Evolutionary conservation across 1,140 invertebrate species (phyloP).

Genomic region (Leptinotarsa undecemlineata): DNA sequence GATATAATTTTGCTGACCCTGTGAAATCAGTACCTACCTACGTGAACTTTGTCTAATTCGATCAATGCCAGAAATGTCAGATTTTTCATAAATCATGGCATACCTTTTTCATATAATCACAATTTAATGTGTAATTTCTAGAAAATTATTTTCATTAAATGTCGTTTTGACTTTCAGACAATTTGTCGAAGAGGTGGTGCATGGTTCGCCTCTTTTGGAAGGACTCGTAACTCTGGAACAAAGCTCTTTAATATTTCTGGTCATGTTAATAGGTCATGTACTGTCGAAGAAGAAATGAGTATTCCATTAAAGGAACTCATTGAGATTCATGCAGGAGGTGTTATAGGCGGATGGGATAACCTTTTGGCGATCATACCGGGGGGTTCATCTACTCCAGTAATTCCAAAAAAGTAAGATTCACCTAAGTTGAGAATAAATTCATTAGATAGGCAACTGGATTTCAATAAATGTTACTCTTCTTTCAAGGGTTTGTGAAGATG

Average conservation of each 20-base stretch:
- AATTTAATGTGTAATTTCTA: no score
- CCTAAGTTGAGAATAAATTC: no score
- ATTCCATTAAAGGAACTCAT: constrained; percentile 95
- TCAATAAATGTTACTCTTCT: not conserved
- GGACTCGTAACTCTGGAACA: constrained; percentile 94
- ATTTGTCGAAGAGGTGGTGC: constrained; percentile 93
- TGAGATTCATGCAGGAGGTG: constrained; percentile 93
- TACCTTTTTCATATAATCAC: no score
- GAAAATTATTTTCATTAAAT: no score
- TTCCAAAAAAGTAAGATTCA: constrained; percentile 81
- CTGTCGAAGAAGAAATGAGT: constrained; percentile 99
- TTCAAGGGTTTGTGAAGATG: no score
- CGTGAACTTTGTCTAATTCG: no score
- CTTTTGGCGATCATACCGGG: constrained; percentile 96
- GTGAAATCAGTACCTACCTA: no score
- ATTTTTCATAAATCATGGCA: no score
- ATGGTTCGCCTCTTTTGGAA: constrained; percentile 98
- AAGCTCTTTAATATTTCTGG: constrained; percentile 99
- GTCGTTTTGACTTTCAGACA: constrained; percentile 53
- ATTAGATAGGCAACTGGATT: no score
- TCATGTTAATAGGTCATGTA: constrained; percentile 97
- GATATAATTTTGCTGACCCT: no score
- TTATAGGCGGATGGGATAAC: constrained; percentile 99
- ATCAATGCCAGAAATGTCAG: no score
- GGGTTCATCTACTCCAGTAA: constrained; percentile 97